phyloP scores from a whole-genome alignment of 2,113 vertebrate genomes.

The Xiphias gladius region DNA sequence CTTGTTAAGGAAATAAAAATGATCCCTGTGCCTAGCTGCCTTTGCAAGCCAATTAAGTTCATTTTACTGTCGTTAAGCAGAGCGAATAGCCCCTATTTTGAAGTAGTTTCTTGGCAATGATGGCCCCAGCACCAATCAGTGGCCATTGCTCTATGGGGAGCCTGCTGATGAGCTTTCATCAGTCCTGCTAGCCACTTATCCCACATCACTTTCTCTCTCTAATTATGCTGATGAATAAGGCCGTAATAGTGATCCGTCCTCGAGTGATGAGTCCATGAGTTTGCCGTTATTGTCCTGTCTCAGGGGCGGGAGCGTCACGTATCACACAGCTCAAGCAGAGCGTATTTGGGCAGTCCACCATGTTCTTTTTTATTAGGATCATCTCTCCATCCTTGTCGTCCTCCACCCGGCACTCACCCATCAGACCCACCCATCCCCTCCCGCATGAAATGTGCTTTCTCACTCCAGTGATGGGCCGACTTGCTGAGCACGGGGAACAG shows the following conservation, averaged over 20 bases:
- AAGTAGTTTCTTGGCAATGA: constrained; percentile 69
- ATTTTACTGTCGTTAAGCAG: constrained; percentile 66
- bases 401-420: constrained; percentile 3
- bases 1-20: constrained; percentile 58
- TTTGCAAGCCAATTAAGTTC: constrained; percentile 63
- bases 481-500: constrained; percentile 64
- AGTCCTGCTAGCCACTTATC: constrained; percentile 74
- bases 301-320: constrained; percentile 34
- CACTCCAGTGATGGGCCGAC: constrained; percentile 33
- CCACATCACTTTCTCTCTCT: constrained; percentile 66
- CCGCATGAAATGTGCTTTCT: constrained; percentile 18
- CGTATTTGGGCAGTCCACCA: constrained; percentile 24
- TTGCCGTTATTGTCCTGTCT: constrained; percentile 63
- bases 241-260: constrained; percentile 65
- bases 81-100: constrained; percentile 58
- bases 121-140: constrained; percentile 71
- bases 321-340: constrained; percentile 47
- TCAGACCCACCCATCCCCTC: constrained; percentile 3
- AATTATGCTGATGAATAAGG: constrained; percentile 79
- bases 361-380: constrained; percentile 52
- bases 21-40: constrained; percentile 25
- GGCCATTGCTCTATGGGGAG: constrained; percentile 64
- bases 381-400: constrained; percentile 36
- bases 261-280: constrained; percentile 61
- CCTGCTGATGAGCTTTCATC: constrained; percentile 77